Conservation (phyloP, 2,797 vertebrate species). For the Aeoliscus strigatus region DNA sequence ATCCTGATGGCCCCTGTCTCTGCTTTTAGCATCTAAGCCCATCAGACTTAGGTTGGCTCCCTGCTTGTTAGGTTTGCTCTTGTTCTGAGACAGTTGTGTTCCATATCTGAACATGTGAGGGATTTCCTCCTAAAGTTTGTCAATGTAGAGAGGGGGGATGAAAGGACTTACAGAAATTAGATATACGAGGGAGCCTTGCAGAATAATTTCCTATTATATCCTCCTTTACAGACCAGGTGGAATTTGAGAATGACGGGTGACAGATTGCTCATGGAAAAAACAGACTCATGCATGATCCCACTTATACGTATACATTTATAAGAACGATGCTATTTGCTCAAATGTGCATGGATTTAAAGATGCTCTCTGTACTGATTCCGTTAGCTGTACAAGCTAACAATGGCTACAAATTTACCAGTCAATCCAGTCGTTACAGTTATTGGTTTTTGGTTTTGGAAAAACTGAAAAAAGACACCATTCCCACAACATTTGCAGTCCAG, state of each 20-base stretch:
- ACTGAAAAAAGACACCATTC: not conserved
- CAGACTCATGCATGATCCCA: constrained; percentile 3
- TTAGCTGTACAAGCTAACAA: not conserved
- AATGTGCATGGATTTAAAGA: too few relatives aligned
- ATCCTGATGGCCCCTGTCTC: constrained; percentile 63
- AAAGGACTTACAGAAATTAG: constrained; percentile 71
- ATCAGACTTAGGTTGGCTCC: constrained; percentile 66
- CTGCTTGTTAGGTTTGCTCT: constrained; percentile 56
- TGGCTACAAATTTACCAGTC: not conserved
- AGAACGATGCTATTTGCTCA: constrained; percentile 2
- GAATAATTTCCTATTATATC: constrained; percentile 70
- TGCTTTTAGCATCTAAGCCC: constrained; percentile 68
- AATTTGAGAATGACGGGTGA: constrained; percentile 18
- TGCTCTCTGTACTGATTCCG: not conserved
- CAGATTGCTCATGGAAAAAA: constrained; percentile 5
- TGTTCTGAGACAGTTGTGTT: constrained; percentile 64
- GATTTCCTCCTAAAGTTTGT: constrained; percentile 68
- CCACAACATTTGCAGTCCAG: not conserved
- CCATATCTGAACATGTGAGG: constrained; percentile 65
- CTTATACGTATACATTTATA: too few relatives aligned
- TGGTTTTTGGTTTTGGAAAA: constrained; percentile 1
- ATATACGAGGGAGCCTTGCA: constrained; percentile 63
- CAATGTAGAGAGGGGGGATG: constrained; percentile 43
- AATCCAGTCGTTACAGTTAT: not conserved
- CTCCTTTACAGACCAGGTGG: constrained; percentile 31